Evolutionary conservation across 2,888 invertebrate genomes (phyloP).

Genomic region (Gisinianus flammeolus): DNA sequence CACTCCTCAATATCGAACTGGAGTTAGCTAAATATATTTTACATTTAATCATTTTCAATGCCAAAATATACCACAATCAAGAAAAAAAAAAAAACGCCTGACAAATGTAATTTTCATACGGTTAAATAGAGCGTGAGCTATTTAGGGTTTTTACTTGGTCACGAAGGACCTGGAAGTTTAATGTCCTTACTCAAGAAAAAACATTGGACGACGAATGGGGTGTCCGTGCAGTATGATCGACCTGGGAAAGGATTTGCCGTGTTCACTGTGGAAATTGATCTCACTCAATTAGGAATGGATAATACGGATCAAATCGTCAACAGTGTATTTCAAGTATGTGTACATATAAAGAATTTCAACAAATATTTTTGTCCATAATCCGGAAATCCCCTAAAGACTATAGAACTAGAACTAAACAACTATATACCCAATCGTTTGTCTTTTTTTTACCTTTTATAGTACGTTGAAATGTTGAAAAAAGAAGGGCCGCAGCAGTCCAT

Average conservation of each 20-base stretch:
- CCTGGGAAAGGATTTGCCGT: constrained; percentile 83
- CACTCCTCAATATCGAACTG: constrained; percentile 78
- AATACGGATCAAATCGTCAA: constrained; percentile 87
- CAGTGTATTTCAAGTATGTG: constrained; percentile 73
- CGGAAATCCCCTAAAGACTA: too few species aligned
- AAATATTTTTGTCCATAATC: background rate
- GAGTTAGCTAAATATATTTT: constrained; percentile 65
- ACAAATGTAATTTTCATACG: constrained; percentile 63
- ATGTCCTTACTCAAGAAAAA: constrained; percentile 82
- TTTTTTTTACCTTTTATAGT: constrained; percentile 1
- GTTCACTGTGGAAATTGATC: constrained; percentile 81
- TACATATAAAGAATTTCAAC: background rate
- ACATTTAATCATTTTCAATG: background rate
- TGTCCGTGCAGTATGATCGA: constrained; percentile 75
- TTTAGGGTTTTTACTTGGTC: constrained; percentile 88
- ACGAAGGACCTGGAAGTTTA: constrained; percentile 93
- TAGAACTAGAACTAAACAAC: too few species aligned
- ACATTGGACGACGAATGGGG: constrained; percentile 86
- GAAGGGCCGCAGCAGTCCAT: constrained; percentile 13
- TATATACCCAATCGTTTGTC: constrained; percentile 61
- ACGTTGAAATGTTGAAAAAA: constrained; percentile 9
- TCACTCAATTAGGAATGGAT: constrained; percentile 87
- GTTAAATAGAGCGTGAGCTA: constrained; percentile 91
- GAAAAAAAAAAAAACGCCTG: background rate
- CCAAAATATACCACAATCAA: background rate